Conservation (phyloP, 1,140 invertebrate species). For the Eumeta japonica region DNA sequence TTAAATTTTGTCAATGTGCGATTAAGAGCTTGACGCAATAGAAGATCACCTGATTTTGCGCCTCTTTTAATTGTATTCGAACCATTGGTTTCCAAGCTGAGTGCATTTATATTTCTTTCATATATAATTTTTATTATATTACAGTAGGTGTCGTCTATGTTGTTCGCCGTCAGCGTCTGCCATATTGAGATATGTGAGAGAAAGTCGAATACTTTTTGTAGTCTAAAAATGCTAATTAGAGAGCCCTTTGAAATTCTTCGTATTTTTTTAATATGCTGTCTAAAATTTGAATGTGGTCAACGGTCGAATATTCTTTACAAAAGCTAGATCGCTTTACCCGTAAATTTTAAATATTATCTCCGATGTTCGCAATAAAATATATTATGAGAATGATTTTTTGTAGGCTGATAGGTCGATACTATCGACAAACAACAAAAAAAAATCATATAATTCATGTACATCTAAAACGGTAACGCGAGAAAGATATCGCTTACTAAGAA, state of each 20-base stretch:
- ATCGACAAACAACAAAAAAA: too few relatives aligned
- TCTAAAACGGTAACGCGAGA: too few relatives aligned
- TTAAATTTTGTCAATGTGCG: conserved; percentile 1
- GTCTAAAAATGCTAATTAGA: neutral
- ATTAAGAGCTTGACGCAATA: neutral
- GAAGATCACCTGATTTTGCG: conserved; percentile 1
- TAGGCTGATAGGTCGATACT: conserved; percentile 3
- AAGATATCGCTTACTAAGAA: too few relatives aligned
- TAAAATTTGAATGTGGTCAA: conserved; percentile 1
- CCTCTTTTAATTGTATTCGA: neutral
- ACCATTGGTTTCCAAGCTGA: conserved; percentile 1
- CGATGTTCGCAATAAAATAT: conserved; percentile 1
- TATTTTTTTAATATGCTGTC: conserved; percentile 1
- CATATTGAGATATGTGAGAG: conserved; percentile 2
- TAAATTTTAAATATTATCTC: neutral
- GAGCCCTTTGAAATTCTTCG: conserved; percentile 1
- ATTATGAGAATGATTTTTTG: neutral
- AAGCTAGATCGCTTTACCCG: conserved; percentile 1
- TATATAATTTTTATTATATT: conserved; percentile 1
- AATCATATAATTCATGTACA: too few relatives aligned
- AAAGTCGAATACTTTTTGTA: too few relatives aligned
- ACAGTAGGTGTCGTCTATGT: conserved; percentile 3
- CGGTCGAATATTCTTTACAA: conserved; percentile 1
- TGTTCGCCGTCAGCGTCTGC: conserved; percentile 1
- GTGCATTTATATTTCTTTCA: neutral